A percentile compares a stretch with the other conserved stretches of the same genome.
Conservation (phyloP, 2,113 vertebrate genomes). For the Speoplatyrhinus poulsoni region DNA sequence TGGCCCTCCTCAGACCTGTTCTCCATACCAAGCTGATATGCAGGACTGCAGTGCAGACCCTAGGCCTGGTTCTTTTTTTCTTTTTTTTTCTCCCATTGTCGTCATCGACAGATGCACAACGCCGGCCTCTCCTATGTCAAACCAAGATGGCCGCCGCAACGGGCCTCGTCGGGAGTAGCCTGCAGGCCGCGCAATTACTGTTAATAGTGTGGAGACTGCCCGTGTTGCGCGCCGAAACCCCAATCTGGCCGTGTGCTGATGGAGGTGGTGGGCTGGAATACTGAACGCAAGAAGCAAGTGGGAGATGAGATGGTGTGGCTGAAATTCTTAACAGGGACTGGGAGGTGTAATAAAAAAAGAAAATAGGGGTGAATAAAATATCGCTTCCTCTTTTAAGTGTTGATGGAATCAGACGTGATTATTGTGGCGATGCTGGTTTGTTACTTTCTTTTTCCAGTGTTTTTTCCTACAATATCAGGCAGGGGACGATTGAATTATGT, state of each 20-base stretch:
- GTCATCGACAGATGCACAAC: too few relatives aligned
- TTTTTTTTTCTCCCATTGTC: too few relatives aligned
- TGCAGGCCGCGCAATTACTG: constrained; percentile 32
- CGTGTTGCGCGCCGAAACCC: constrained; percentile 26
- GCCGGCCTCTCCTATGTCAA: too few relatives aligned
- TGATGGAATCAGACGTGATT: too few relatives aligned
- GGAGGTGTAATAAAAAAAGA: constrained; percentile 6
- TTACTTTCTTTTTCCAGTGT: too few relatives aligned
- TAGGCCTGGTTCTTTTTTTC: neutral
- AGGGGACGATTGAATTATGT: too few relatives aligned
- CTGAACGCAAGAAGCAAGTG: constrained; percentile 22
- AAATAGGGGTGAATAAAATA: constrained; percentile 8
- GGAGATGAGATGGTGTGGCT: constrained; percentile 12
- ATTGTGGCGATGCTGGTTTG: too few relatives aligned
- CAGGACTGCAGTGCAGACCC: neutral
- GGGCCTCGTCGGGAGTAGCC: constrained; percentile 22
- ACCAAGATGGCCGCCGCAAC: constrained; percentile 1
- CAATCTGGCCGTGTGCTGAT: constrained; percentile 41
- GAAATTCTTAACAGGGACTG: constrained; percentile 40
- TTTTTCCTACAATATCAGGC: too few relatives aligned
- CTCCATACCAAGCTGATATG: constrained; percentile 12
- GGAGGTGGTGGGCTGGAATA: constrained; percentile 46
- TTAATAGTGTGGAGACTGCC: constrained; percentile 25
- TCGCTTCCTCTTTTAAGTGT: neutral
- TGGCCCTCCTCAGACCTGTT: constrained; percentile 9